A percentile compares a stretch with the other conserved stretches of the same genome.
phyloP scores from a whole-genome alignment of 2,113 vertebrate genomes.

The Pelusios castaneus region DNA sequence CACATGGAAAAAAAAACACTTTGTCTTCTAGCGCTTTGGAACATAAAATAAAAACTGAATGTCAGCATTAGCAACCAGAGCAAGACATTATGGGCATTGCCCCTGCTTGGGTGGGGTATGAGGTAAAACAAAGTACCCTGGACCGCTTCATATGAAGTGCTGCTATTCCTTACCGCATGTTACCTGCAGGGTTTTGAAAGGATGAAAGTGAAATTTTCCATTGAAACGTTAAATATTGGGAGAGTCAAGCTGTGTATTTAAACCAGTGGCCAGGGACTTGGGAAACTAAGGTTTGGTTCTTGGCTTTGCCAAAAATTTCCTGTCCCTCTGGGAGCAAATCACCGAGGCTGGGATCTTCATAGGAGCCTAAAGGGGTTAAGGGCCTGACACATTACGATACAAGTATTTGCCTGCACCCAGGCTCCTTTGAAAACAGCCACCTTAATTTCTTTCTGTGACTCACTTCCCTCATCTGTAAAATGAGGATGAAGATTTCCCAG shows the following conservation, averaged over 20 bases:
- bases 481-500: neutral
- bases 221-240: neutral
- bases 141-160: neutral
- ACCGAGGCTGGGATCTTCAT: neutral
- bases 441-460: neutral
- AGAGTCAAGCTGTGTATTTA: neutral
- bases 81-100: neutral
- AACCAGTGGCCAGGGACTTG: neutral
- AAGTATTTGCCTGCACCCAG: neutral
- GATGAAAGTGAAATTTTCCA: constrained; percentile 20
- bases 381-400: neutral
- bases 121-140: neutral
- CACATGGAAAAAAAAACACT: constrained; percentile 24
- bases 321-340: neutral
- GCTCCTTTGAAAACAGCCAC: neutral
- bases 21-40: neutral
- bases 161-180: neutral
- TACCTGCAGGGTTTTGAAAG: neutral
- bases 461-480: neutral
- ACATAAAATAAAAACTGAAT: constrained; percentile 17
- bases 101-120: neutral
- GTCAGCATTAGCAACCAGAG: neutral
- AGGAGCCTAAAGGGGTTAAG: neutral
- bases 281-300: neutral
- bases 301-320: neutral